Conservation (phyloP, 2,113 vertebrate species). For the Ceratotherium simum region DNA sequence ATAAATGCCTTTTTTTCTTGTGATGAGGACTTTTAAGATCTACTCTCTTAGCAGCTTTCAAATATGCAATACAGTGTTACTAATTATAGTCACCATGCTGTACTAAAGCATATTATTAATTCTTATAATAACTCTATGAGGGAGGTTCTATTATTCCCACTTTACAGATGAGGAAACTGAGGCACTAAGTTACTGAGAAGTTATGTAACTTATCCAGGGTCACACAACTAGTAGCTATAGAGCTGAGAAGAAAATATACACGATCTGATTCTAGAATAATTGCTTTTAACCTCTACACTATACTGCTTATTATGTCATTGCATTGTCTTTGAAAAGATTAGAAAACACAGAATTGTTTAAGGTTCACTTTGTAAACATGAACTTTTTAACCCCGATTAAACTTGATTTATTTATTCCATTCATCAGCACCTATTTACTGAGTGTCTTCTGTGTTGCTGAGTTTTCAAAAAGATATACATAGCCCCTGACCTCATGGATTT, state of each 20-base stretch:
- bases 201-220: background rate
- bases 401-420: background rate
- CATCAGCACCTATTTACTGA: background rate
- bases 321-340: background rate
- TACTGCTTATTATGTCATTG: background rate
- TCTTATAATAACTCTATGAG: background rate
- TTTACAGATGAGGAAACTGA: slow-evolving; percentile 16
- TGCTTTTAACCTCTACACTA: background rate
- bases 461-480: slow-evolving; percentile 19
- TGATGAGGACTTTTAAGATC: background rate
- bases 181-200: background rate
- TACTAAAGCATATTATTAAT: background rate
- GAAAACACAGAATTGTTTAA: background rate
- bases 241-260: background rate
- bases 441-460: background rate
- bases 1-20: background rate
- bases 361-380: background rate
- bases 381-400: background rate
- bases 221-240: background rate
- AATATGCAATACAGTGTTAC: background rate
- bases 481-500: background rate
- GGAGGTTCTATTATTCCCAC: background rate
- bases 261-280: slow-evolving; percentile 53
- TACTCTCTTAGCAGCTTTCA: background rate
- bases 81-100: background rate